Conservation (phyloP, 2,113 vertebrate genomes). For the Euleptes europaea region DNA sequence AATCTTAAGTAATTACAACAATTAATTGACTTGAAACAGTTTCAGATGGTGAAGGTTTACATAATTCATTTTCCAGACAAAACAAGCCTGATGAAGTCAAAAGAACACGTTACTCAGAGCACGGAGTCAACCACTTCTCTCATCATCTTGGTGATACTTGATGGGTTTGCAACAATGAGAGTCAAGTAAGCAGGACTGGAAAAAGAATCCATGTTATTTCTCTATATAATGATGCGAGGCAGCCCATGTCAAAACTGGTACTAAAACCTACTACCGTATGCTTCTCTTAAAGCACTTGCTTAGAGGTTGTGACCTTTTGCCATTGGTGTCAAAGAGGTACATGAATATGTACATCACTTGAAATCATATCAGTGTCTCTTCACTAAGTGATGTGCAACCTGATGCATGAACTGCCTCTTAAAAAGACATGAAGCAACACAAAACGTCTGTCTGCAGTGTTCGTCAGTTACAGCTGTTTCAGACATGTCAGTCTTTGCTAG, state of each 20-base stretch:
- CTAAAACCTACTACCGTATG: not conserved
- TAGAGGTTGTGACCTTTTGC: not conserved
- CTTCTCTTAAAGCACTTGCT: not conserved
- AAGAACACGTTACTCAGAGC: constrained; percentile 60
- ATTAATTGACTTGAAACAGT: constrained; percentile 91
- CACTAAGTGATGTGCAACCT: not conserved
- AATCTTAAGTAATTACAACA: constrained; percentile 94
- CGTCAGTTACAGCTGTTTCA: too few relatives aligned
- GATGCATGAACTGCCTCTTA: not conserved
- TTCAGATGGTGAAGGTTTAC: constrained; percentile 87
- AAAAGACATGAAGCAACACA: too few relatives aligned
- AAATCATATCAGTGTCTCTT: not conserved
- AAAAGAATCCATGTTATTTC: constrained; percentile 6
- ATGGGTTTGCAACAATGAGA: constrained; percentile 34
- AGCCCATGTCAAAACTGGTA: not conserved
- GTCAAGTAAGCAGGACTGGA: constrained; percentile 13
- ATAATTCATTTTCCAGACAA: constrained; percentile 90
- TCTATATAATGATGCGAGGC: not conserved
- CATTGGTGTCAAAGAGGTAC: not conserved
- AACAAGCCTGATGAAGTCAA: constrained; percentile 76
- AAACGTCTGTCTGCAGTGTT: too few relatives aligned
- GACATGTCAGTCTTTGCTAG: too few relatives aligned
- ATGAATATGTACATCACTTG: not conserved
- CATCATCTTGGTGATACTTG: not conserved
- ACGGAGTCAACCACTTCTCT: not conserved